Evolutionary conservation across 2,797 vertebrate species (phyloP), one percentile per base, ranked within the genome.

Genomic region (Serranus cabrilla): DNA sequence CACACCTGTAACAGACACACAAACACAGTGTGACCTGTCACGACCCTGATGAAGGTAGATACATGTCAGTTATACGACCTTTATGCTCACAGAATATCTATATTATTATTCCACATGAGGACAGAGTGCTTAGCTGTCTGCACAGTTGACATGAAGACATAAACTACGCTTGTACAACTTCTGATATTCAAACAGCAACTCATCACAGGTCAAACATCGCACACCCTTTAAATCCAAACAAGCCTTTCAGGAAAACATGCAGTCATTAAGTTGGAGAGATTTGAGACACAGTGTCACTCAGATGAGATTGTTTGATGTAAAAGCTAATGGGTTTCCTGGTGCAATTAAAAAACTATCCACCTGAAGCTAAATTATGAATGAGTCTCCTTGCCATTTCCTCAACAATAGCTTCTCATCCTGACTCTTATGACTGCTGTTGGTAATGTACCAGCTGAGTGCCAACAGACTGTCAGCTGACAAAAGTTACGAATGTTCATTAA

Each of bases 1-100:
- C 81, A 98, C 97, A 40, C 98, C 98, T 99, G 92, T 37, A n/a
- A 11, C 64, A 86, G 25, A 86, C 34, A 86, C 45, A 77, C 50
- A 75, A 54, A 42, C 37, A 49, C 39, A 62, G 34, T 47, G 63
- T 59, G 40, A 66, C 20, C 42, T 59, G 31, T 34, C 5, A 9
- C 7, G 34, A 34, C 34, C 34, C 34, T 34, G 5, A 34, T 31
- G 27, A 31, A 31, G 27, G 27, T 31, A 31, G 27, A 31, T 34
- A 34, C 34, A 34, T 34, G 34, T 34, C 34, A 34, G 34, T 34
- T 8, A 34, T 34, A 34, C 7, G 5, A 34, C 34, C 34, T 34
- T 3, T 6, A 27, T 27, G 27, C 27, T 27, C 27, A 34, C 5
- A 34, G 34, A 34, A 34, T 34, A n/a, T n/a, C n/a, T n/a, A 31